These are phyloP conservation scores for Agrenia bidenticulata DNA, from an alignment of 2,888 invertebrate species.

Conservation along the genomic window DNA sequence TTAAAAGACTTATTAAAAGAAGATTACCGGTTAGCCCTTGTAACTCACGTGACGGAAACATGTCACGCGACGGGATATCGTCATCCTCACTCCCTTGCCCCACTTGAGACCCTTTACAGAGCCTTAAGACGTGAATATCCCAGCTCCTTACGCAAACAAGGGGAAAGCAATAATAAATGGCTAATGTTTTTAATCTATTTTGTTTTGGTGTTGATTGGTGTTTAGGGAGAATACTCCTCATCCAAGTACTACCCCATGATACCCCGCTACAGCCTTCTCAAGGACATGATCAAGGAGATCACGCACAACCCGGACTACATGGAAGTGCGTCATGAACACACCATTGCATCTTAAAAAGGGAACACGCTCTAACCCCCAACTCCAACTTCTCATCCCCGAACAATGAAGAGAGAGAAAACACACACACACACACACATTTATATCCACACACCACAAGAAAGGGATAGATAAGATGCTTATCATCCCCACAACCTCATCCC, in stretches of 20 bases:
- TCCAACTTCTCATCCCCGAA: not conserved
- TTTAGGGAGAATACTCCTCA: slow-evolving; percentile 83
- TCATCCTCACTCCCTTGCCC: too few relatives aligned
- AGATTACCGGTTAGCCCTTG: too few relatives aligned
- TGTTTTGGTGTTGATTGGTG: not conserved
- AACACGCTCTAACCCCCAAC: not conserved
- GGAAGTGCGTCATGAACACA: slow-evolving; percentile 85
- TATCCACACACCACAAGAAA: too few relatives aligned
- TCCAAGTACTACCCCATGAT: slow-evolving; percentile 92
- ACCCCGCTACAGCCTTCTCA: slow-evolving; percentile 90
- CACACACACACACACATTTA: too few relatives aligned
- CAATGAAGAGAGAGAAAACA: slow-evolving; percentile 4
- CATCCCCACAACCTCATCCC: too few relatives aligned
- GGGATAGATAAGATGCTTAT: too few relatives aligned
- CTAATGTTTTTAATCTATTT: not conserved
- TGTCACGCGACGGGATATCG: too few relatives aligned
- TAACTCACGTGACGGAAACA: too few relatives aligned
- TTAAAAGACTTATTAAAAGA: too few relatives aligned
- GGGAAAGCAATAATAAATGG: not conserved
- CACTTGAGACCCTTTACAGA: not conserved
- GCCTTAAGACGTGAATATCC: not conserved
- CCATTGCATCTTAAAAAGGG: slow-evolving; percentile 21
- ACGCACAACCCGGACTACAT: slow-evolving; percentile 95
- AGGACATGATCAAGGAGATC: slow-evolving; percentile 95
- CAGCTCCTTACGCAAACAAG: not conserved